A percentile compares a stretch with the other conserved stretches of the same genome.
Evolutionary conservation across 2,888 invertebrate genomes (phyloP).

Genomic region (Zygaena filipendulae): DNA sequence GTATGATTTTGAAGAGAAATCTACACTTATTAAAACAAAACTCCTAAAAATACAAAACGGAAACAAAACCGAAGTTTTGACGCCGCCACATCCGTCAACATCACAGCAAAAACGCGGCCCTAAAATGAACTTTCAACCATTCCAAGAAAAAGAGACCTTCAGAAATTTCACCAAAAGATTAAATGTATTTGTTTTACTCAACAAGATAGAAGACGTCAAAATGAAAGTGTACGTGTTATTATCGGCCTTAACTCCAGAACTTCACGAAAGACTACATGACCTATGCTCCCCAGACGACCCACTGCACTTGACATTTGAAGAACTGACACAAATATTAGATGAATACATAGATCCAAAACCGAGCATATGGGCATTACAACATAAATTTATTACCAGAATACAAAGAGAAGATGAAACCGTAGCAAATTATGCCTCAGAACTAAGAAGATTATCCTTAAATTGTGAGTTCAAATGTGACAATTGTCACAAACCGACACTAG

Average conservation of each 20-base stretch:
- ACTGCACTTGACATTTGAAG: not conserved
- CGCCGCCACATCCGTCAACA: no score
- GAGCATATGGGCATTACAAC: conserved; percentile 1
- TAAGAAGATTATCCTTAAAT: conserved; percentile 1
- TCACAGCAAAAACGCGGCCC: no score
- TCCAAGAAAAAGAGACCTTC: not conserved
- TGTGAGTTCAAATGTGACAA: conserved; percentile 2
- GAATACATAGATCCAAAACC: conserved; percentile 3
- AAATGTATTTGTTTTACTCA: not conserved
- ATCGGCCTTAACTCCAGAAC: not conserved
- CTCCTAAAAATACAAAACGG: no score
- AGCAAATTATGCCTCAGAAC: not conserved
- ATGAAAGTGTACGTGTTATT: conserved; percentile 1
- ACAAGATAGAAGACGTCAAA: not conserved
- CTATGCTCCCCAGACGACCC: conserved; percentile 3
- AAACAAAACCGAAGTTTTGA: no score
- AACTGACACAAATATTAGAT: not conserved
- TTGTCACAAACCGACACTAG: not conserved
- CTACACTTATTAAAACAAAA: no score
- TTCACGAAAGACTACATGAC: conserved; percentile 1
- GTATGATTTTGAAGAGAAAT: no score
- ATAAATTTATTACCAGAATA: conserved; percentile 1
- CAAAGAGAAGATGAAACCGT: conserved; percentile 1
- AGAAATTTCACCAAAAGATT: not conserved
- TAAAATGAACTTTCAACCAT: not conserved